phyloP scores from a whole-genome alignment of 2,113 vertebrate genomes.

The Protomyctophum bolini region DNA sequence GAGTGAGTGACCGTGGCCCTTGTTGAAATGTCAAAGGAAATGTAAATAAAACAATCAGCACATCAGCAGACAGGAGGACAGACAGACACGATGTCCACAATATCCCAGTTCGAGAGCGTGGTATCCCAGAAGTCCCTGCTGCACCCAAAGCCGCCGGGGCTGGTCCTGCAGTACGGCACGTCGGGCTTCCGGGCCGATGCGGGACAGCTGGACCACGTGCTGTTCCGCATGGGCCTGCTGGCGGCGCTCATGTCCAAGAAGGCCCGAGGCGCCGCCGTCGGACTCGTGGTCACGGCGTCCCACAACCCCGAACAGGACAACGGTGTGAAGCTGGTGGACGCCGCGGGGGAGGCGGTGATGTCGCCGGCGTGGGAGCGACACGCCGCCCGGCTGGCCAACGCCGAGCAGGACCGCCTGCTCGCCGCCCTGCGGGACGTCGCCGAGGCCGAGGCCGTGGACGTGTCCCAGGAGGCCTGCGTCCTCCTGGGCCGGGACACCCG shows the following conservation, averaged over 20 bases:
- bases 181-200: conserved; percentile 89
- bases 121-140: conserved; percentile 71
- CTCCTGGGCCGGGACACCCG: conserved; percentile 92
- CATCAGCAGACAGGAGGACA: no score
- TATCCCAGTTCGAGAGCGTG: conserved; percentile 61
- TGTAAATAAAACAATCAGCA: no score
- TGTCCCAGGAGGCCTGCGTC: conserved; percentile 79
- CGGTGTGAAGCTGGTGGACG: conserved; percentile 93
- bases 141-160: conserved; percentile 83
- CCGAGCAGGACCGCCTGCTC: conserved; percentile 83
- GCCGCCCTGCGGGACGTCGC: conserved; percentile 79
- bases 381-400: conserved; percentile 88
- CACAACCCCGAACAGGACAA: conserved; percentile 99
- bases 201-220: conserved; percentile 85
- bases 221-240: conserved; percentile 96
- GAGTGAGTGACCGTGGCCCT: no score
- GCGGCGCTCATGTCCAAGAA: conserved; percentile 87
- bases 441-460: conserved; percentile 81
- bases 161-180: conserved; percentile 90
- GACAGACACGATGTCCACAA: conserved; percentile 46
- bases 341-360: conserved; percentile 93
- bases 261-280: conserved; percentile 80
- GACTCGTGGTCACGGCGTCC: conserved; percentile 95
- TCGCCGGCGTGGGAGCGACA: conserved; percentile 87
- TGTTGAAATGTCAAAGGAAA: no score